Conservation (phyloP, 2,888 invertebrate genomes). For the Penaeus monodon region DNA sequence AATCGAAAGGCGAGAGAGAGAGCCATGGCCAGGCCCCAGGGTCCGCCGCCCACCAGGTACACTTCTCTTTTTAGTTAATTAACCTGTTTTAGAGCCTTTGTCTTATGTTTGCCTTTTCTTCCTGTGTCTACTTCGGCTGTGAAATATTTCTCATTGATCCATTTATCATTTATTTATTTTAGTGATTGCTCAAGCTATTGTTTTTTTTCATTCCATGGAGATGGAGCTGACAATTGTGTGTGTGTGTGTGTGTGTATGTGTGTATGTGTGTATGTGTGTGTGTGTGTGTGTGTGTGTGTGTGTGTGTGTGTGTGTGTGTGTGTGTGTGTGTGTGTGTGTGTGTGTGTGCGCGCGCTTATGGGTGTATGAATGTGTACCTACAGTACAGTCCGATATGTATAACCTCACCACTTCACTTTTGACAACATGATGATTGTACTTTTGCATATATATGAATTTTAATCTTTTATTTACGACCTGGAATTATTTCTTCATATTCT, state of each 20-base stretch:
- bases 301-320: neutral
- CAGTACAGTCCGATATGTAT: neutral
- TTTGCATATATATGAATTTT: no score
- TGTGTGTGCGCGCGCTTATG: neutral
- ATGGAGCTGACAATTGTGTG: no score
- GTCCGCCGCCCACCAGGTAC: neutral
- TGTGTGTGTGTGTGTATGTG: neutral
- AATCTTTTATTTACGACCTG: no score
- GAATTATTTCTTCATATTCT: no score
- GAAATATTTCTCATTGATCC: no score
- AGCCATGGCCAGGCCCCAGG: neutral
- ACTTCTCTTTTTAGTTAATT: no score
- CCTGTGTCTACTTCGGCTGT: no score
- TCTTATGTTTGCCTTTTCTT: neutral
- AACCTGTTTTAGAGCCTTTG: neutral
- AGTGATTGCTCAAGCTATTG: no score
- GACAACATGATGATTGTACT: no score
- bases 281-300: neutral
- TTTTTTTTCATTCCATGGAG: no score
- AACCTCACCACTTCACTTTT: no score
- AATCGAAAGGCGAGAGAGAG: neutral
- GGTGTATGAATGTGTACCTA: constrained; percentile 6
- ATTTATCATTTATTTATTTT: no score
- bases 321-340: constrained; percentile 12
- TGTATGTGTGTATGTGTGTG: neutral